phyloP scores from a whole-genome alignment of 2,797 vertebrate species.

The Capromys pilorides region DNA sequence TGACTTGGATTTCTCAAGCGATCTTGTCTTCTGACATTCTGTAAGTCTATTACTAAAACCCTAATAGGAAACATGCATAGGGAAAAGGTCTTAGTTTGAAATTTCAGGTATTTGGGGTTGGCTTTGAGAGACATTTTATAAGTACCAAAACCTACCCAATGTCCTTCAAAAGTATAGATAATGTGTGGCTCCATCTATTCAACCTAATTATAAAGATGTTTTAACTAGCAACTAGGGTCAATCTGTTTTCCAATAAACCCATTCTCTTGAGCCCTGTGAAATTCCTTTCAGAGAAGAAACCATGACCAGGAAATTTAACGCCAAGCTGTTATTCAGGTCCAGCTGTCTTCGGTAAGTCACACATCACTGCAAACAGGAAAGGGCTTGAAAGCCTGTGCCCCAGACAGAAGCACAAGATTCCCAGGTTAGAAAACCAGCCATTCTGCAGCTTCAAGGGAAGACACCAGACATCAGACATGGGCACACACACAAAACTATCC shows the following conservation, averaged over 20 bases:
- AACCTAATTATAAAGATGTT: background rate
- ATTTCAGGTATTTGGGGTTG: background rate
- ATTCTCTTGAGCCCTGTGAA: background rate
- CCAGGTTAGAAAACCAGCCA: background rate
- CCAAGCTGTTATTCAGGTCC: background rate
- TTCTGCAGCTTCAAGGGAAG: background rate
- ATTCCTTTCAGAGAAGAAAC: background rate
- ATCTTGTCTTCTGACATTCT: background rate
- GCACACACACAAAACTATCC: background rate
- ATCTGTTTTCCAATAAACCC: background rate
- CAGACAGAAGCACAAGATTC: background rate
- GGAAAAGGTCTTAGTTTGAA: background rate
- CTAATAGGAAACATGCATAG: background rate
- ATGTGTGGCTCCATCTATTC: background rate
- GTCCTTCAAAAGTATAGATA: slow-evolving; percentile 3
- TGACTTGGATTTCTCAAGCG: background rate
- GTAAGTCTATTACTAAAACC: background rate
- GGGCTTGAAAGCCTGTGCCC: background rate
- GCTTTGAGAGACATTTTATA: background rate
- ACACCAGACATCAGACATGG: too few relatives aligned
- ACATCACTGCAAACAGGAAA: background rate
- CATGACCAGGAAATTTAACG: background rate
- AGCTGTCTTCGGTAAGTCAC: background rate
- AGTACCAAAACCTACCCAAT: background rate
- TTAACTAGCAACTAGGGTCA: background rate